Base-by-base conservation (phyloP, 1,140 invertebrate species). In the Oryctes rhinoceros region DNA sequence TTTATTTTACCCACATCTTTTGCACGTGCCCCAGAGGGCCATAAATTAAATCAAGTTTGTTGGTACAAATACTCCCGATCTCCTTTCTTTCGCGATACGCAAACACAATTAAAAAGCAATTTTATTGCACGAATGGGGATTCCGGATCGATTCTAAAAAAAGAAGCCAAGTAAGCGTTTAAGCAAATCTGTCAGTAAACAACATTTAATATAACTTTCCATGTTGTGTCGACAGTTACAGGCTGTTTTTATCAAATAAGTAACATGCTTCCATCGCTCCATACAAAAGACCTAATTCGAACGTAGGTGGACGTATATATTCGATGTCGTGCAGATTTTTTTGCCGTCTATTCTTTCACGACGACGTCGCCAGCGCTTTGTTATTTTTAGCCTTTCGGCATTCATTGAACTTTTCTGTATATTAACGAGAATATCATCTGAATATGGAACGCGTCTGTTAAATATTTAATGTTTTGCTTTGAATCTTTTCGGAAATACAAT, bases 261-360 rank as follows among this genome's bases (percentile, higher is more conserved):
- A 59, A 59, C 53, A 6, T 59, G 53, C n/a, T 59, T 59, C 18
- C 53, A 59, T 59, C 53, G 53, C 18, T 18, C 53, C 7, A 18
- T 59, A 59, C 53, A 59, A 59, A 59, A 59, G 53, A 59, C 15
- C 15, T 18, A 59, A 59, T 59, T 59, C 53, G 53, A 15, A 7
- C 53, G 53, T 59, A 59, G 53, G 53, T 59, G 53, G 53, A 59
- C 53, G 53, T 59, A 59, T 18, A 59, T 59, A 59, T 59, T 3
- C 53, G 53, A 59, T 59, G 53, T 59, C 53, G 53, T 59, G 15
- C 39, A 10, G 39, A 59, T 18, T n/a, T 59, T 53, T 59, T 59
- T 59, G 53, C 53, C 53, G n/a, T 44, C 39, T 44, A 44, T 44
- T 44, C 39, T 44, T 44, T 44, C 39, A 7, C 39, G 39, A 18